These are phyloP conservation scores for Scytalopus superciliaris DNA, from an alignment of 2,113 vertebrate genomes.

Conservation along the genomic window DNA sequence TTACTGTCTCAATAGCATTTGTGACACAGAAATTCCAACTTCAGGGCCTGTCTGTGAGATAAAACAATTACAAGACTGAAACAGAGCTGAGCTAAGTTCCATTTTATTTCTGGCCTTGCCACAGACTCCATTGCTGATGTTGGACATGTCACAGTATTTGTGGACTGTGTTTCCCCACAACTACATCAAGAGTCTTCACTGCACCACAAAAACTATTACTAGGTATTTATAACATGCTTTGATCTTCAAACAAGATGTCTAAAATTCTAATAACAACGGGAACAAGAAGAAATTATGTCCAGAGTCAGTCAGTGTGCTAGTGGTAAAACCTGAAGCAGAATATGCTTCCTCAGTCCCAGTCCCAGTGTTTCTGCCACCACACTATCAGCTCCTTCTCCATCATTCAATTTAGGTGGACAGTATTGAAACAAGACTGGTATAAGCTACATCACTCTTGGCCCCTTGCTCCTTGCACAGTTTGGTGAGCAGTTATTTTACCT, in stretches of 20 bases:
- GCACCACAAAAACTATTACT: background rate
- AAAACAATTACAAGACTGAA: background rate
- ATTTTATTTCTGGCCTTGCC: background rate
- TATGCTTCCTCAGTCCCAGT: background rate
- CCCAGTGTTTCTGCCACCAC: background rate
- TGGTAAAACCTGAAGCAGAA: background rate
- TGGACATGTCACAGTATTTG: background rate
- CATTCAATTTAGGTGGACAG: background rate
- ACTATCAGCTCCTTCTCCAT: background rate
- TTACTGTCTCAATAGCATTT: background rate
- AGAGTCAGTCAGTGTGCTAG: background rate
- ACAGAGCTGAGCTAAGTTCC: background rate
- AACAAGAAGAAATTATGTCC: background rate
- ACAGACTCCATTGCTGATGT: background rate
- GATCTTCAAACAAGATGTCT: background rate
- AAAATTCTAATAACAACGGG: background rate
- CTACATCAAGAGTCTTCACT: background rate
- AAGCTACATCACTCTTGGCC: background rate
- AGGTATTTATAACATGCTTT: background rate
- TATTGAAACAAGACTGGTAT: background rate
- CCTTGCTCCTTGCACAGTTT: background rate
- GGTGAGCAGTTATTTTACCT: conserved; percentile 74
- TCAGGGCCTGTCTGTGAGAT: background rate
- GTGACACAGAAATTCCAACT: background rate
- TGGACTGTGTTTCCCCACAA: background rate